Conservation (phyloP, 2,888 invertebrate genomes). For the Capitulum mitella region DNA sequence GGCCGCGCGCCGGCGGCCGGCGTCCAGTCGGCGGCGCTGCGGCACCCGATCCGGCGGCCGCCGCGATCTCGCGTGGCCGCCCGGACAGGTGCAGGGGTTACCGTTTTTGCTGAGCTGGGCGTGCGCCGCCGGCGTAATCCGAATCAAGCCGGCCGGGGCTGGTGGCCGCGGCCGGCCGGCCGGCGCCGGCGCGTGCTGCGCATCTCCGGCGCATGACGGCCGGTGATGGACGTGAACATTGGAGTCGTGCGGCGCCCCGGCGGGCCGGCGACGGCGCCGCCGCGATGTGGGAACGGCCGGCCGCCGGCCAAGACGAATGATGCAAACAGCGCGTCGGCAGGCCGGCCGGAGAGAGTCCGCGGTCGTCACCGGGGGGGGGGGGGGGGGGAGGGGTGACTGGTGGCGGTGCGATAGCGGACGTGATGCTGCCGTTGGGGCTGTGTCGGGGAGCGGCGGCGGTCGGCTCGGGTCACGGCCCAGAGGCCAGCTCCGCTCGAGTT, state of each 20-base stretch:
- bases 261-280: background rate
- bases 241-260: background rate
- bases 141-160: background rate
- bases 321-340: background rate
- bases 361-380: no score
- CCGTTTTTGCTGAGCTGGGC: constrained; percentile 14
- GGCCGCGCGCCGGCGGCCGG: background rate
- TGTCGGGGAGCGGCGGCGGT: no score
- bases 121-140: background rate
- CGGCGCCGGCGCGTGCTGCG: background rate
- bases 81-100: constrained; percentile 12
- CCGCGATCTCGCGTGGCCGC: background rate
- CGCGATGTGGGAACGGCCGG: background rate
- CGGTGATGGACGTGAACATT: background rate
- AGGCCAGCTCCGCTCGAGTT: no score
- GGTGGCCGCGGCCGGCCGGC: background rate
- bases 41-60: background rate
- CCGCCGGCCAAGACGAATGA: background rate
- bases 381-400: no score
- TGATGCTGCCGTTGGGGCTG: no score
- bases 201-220: background rate
- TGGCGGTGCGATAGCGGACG: no score
- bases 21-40: background rate
- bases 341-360: no score
- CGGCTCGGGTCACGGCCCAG: no score